Evolutionary conservation across 2,888 invertebrate genomes (phyloP).

Genomic region (Scaptomyza cyrtandrae): DNA sequence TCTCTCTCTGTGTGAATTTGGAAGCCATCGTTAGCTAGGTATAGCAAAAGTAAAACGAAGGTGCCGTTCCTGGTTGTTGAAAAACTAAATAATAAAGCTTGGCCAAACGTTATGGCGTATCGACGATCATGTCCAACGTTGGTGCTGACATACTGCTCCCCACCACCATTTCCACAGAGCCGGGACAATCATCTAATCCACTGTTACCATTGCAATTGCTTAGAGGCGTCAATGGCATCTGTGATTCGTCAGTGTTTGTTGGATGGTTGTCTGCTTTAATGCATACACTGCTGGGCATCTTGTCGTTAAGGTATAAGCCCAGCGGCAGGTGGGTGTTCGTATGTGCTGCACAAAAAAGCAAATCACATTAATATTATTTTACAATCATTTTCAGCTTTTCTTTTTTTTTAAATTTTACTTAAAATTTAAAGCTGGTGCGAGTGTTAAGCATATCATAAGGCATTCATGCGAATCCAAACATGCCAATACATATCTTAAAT

Average conservation of each 20-base stretch:
- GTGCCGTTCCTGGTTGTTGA: constrained; percentile 34
- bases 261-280: constrained; percentile 41
- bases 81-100: constrained; percentile 63
- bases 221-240: constrained; percentile 57
- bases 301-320: constrained; percentile 71
- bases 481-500: constrained; percentile 6
- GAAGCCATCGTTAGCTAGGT: constrained; percentile 51
- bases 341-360: constrained; percentile 59
- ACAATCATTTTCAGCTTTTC: too few relatives aligned
- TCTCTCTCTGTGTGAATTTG: constrained; percentile 38
- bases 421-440: constrained; percentile 38
- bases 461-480: constrained; percentile 15
- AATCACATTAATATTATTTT: background rate
- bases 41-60: constrained; percentile 56
- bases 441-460: constrained; percentile 40
- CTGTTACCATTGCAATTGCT: constrained; percentile 43
- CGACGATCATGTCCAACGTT: constrained; percentile 49
- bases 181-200: constrained; percentile 57
- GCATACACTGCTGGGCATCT: constrained; percentile 31
- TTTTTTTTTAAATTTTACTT: background rate
- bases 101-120: constrained; percentile 61
- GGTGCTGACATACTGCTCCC: constrained; percentile 43
- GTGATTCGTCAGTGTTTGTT: constrained; percentile 36
- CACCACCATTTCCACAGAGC: constrained; percentile 55
- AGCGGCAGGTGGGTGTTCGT: constrained; percentile 73